phyloP scores from a whole-genome alignment of 2,888 invertebrate genomes.

The Lomographa bimaculata region DNA sequence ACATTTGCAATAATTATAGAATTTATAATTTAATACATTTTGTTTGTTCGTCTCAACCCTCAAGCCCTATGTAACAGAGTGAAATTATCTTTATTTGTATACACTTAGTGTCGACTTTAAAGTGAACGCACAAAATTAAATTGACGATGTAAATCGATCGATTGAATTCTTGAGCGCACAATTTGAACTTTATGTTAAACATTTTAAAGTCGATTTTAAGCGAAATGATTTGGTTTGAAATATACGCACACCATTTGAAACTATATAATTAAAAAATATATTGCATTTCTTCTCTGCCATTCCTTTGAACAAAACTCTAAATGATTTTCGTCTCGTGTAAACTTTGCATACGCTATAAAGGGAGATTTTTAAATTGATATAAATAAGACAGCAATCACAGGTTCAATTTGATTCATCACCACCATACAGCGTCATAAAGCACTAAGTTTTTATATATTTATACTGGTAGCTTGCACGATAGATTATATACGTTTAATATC shows the following conservation, averaged over 20 bases:
- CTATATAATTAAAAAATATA: too few species aligned
- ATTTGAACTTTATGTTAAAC: too few species aligned
- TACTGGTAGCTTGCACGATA: slow-evolving; percentile 33
- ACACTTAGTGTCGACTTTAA: too few species aligned
- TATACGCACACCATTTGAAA: slow-evolving; percentile 13
- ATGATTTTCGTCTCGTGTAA: not conserved
- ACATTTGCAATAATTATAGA: slow-evolving; percentile 54
- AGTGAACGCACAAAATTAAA: slow-evolving; percentile 10
- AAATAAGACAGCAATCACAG: slow-evolving; percentile 1
- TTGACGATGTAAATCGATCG: not conserved
- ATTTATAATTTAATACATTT: slow-evolving; percentile 38
- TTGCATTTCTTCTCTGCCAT: slow-evolving; percentile 15
- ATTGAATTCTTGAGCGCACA: slow-evolving; percentile 7
- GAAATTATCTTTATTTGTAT: too few species aligned
- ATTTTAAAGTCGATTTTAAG: slow-evolving; percentile 8
- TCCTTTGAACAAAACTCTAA: slow-evolving; percentile 3
- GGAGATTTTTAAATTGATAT: slow-evolving; percentile 1
- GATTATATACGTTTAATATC: slow-evolving; percentile 9
- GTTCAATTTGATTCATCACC: slow-evolving; percentile 3
- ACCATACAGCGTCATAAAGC: slow-evolving; percentile 1
- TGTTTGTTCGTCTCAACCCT: slow-evolving; percentile 41
- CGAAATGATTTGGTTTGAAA: not conserved
- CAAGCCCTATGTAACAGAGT: not conserved
- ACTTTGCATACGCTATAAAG: not conserved
- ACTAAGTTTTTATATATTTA: slow-evolving; percentile 35